phyloP scores from a whole-genome alignment of 2,888 invertebrate species.

The Agriopis leucophaearia region DNA sequence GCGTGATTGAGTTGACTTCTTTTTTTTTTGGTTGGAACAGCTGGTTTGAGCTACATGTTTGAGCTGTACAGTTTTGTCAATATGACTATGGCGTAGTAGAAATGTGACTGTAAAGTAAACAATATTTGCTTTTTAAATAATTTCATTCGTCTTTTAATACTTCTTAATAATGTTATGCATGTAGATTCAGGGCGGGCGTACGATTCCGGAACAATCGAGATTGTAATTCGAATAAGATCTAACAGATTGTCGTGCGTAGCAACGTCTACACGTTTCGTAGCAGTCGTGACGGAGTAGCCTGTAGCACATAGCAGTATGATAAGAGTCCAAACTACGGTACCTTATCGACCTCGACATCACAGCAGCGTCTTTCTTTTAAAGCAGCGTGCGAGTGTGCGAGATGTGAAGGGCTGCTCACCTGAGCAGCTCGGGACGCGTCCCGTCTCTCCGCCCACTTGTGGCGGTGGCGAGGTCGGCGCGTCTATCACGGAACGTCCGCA shows the following conservation, averaged over 20 bases:
- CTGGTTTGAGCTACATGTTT: background rate
- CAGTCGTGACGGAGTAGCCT: constrained; percentile 37
- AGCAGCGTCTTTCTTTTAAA: constrained; percentile 75
- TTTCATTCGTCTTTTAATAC: background rate
- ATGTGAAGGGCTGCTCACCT: constrained; percentile 80
- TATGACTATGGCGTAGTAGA: too few species aligned
- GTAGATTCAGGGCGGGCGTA: background rate
- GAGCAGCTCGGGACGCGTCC: constrained; percentile 75
- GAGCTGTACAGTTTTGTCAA: background rate
- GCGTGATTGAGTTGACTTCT: constrained; percentile 10
- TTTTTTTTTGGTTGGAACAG: constrained; percentile 6
- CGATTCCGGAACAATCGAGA: constrained; percentile 25
- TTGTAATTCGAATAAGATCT: constrained; percentile 29
- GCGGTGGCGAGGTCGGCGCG: constrained; percentile 69
- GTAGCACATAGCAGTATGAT: constrained; percentile 29
- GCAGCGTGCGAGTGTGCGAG: constrained; percentile 67
- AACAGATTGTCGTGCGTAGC: constrained; percentile 46
- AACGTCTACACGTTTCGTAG: constrained; percentile 52
- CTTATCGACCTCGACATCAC: constrained; percentile 80
- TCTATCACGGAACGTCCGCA: constrained; percentile 83
- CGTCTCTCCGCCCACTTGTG: constrained; percentile 82
- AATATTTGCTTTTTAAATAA: background rate
- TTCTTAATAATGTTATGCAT: background rate
- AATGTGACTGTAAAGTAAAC: too few species aligned
- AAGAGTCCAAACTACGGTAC: constrained; percentile 53